These are phyloP conservation scores for Sterna hirundo DNA, from an alignment of 2,113 vertebrate species.

Conservation along the genomic window DNA sequence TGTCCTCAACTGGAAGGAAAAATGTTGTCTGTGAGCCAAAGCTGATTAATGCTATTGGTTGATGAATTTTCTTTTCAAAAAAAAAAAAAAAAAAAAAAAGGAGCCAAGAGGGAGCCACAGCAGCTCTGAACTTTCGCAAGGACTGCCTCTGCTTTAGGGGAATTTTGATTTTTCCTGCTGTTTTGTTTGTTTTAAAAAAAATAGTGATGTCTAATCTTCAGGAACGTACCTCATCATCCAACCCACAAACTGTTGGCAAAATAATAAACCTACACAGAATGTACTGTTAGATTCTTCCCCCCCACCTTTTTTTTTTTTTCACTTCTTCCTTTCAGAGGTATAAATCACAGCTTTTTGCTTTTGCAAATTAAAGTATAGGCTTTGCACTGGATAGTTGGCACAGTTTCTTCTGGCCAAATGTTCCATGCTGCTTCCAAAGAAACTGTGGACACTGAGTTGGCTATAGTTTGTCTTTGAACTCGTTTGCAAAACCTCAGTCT, in stretches of 20 bases:
- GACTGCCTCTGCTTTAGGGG: slow-evolving; percentile 45
- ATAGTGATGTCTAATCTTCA: slow-evolving; percentile 71
- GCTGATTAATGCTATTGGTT: not conserved
- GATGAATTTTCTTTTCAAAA: not conserved
- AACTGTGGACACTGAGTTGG: slow-evolving; percentile 55
- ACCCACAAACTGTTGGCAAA: slow-evolving; percentile 72
- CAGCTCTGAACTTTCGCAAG: slow-evolving; percentile 41
- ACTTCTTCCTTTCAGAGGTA: slow-evolving; percentile 64
- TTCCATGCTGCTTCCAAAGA: slow-evolving; percentile 39
- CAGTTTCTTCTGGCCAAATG: slow-evolving; percentile 14
- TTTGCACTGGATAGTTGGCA: slow-evolving; percentile 48
- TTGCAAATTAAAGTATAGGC: slow-evolving; percentile 64
- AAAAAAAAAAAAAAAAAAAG: not conserved
- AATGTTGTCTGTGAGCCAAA: not conserved
- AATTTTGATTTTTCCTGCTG: slow-evolving; percentile 69
- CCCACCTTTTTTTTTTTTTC: not conserved
- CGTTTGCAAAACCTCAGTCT: not conserved
- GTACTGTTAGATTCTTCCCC: slow-evolving; percentile 55
- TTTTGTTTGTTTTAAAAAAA: slow-evolving; percentile 68
- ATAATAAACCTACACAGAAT: slow-evolving; percentile 68
- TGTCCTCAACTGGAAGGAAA: slow-evolving; percentile 21
- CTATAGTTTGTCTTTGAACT: slow-evolving; percentile 32
- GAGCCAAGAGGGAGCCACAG: not conserved
- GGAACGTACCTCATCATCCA: slow-evolving; percentile 73
- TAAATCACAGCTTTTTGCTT: slow-evolving; percentile 75